These are phyloP conservation scores for Odontesthes bonariensis DNA, from an alignment of 2,113 vertebrate genomes.

Conservation along the genomic window DNA sequence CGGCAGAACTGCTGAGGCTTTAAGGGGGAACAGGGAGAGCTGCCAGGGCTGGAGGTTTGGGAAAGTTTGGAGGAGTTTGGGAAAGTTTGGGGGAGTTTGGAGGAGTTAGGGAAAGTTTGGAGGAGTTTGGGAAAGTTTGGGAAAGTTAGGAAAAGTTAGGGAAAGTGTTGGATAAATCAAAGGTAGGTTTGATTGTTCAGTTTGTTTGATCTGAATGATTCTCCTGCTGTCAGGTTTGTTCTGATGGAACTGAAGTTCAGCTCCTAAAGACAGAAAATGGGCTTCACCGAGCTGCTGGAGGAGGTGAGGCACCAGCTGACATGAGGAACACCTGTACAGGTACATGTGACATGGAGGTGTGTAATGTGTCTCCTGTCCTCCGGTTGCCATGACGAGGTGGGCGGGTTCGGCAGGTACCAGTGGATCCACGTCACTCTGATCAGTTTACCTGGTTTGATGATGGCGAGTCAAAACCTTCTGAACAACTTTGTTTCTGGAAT, in stretches of 20 bases:
- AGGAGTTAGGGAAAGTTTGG: too few relatives aligned
- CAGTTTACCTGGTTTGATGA: constrained; percentile 82
- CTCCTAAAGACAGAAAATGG: constrained; percentile 47
- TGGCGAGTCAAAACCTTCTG: constrained; percentile 88
- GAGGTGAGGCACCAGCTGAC: constrained; percentile 50
- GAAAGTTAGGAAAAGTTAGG: too few relatives aligned
- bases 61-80: too few relatives aligned
- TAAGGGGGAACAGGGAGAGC: too few relatives aligned
- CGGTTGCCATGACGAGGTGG: constrained; percentile 56
- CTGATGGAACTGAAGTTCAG: constrained; percentile 1
- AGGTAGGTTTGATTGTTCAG: not conserved
- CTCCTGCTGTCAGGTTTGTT: constrained; percentile 1
- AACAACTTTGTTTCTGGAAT: constrained; percentile 85
- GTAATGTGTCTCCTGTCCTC: not conserved
- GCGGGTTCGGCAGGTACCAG: constrained; percentile 85
- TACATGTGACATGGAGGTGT: not conserved
- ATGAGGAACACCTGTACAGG: not conserved
- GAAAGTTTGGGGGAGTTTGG: too few relatives aligned
- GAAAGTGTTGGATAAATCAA: too few relatives aligned
- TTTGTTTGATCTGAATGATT: not conserved
- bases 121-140: too few relatives aligned
- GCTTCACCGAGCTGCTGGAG: constrained; percentile 80
- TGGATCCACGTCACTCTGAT: constrained; percentile 82
- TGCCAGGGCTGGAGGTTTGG: too few relatives aligned
- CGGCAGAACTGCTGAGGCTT: too few relatives aligned